phyloP scores from a whole-genome alignment of 2,797 vertebrate species.

The Clamator glandarius region DNA sequence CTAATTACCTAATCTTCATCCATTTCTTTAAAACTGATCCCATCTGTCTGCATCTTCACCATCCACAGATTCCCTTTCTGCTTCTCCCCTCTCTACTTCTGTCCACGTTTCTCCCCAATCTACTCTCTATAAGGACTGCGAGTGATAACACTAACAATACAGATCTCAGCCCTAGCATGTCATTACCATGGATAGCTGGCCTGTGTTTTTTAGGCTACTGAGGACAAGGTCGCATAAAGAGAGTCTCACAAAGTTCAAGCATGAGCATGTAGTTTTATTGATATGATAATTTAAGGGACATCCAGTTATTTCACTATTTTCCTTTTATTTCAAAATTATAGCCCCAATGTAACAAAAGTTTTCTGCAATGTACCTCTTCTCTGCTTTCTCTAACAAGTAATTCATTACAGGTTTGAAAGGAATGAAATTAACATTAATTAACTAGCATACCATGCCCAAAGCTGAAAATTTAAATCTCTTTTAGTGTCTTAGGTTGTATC shows the following conservation, averaged over 20 bases:
- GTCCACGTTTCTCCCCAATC: neutral
- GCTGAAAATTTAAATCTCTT: constrained; percentile 50
- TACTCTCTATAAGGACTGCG: neutral
- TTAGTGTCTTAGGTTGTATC: constrained; percentile 21
- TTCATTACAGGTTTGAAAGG: constrained; percentile 16
- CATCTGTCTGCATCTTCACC: neutral
- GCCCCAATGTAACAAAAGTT: neutral
- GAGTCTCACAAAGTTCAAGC: neutral
- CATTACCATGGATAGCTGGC: neutral
- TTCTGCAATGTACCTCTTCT: neutral
- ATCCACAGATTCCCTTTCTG: neutral
- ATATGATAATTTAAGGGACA: neutral
- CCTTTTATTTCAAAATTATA: neutral
- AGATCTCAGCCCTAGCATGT: neutral
- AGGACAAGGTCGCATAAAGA: neutral
- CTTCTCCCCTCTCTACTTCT: neutral
- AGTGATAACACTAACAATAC: accelerated
- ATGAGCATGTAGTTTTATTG: neutral
- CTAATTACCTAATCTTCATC: neutral
- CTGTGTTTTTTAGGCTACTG: neutral
- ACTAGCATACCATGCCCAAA: constrained; percentile 24
- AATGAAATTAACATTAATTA: neutral
- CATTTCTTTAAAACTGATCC: neutral
- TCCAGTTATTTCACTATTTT: neutral
- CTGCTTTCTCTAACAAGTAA: neutral